Base-by-base conservation (phyloP, 2,888 invertebrate species). In the Ichneumoninae sp. region DNA sequence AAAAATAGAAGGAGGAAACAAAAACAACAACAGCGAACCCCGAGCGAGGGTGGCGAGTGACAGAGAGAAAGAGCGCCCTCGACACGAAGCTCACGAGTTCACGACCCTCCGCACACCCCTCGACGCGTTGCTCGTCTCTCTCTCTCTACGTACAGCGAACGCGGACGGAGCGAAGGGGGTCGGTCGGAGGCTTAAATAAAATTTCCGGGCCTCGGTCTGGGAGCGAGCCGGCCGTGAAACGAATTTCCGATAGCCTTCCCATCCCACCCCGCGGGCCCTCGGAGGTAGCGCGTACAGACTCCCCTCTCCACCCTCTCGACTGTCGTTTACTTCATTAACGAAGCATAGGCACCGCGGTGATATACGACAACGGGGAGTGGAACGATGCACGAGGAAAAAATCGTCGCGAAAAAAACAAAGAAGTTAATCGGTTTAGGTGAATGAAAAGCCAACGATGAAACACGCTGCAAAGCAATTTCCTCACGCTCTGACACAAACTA, bases 171-270 rank as follows among this genome's bases (percentile, higher is more conserved):
- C 50, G 47, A 52, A 13, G 68, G 68, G 16, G 82, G 52, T 68
- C 33, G 57, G 70, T 47, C 71, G 75, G 60, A 71, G 66, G 81
- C 71, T 84, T 72, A 62, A 82, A 84, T 79, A 76, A 84, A 84
- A 84, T 84, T 80, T 84, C 82, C 84, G 75, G 71, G 62, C 71
- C 52, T 66, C 75, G 75, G 75, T 76, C 82, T 82, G 76, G 76
- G 68, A 82, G 66, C 82, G 79, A 84, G 68, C 54, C 84, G 79
- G 79, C 79, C 82, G 79, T 84, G 71, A 84, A 84, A 84, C 82
- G 71, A 84, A 84, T 84, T 84, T 84, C 84, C 84, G 71, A 84
- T 84, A 84, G 79, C 76, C 72, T 62, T 62, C 54, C n/a, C 47
- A 52, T 69, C 36, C n/a, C 44, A 13, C 72, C 69, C 69, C 16